phyloP scores from a whole-genome alignment of 2,113 vertebrate species.

The Turdus rufiventris region DNA sequence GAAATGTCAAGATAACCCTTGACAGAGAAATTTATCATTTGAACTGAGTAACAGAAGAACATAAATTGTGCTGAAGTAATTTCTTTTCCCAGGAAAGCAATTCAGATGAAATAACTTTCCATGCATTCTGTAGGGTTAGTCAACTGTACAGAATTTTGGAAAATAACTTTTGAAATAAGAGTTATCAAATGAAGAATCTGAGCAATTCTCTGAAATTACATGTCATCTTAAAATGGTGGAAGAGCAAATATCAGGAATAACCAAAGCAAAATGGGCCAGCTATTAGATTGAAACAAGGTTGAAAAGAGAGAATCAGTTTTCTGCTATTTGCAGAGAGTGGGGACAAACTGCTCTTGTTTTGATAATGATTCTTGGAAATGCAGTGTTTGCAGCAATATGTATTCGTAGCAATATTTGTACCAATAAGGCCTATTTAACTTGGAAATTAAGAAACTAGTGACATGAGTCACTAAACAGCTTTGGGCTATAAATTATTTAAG shows the following conservation, averaged over 20 bases:
- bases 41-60: background rate
- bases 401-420: background rate
- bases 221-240: background rate
- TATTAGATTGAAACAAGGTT: background rate
- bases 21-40: background rate
- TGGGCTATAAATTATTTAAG: background rate
- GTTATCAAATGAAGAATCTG: background rate
- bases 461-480: background rate
- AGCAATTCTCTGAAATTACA: slow-evolving; percentile 38
- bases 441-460: background rate
- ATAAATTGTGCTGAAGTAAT: background rate
- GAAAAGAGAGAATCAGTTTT: background rate
- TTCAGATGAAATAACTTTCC: background rate
- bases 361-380: background rate
- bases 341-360: background rate
- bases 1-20: background rate
- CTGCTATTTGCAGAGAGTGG: background rate
- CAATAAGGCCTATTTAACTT: background rate
- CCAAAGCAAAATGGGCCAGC: background rate
- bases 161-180: slow-evolving; percentile 11
- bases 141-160: background rate
- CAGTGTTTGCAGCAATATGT: background rate
- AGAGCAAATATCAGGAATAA: slow-evolving; percentile 1
- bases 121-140: background rate
- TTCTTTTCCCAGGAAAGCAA: background rate